Evolutionary conservation across 2,113 vertebrate species (phyloP), one percentile per base, ranked within the genome.

Genomic region (Cathartes aura): DNA sequence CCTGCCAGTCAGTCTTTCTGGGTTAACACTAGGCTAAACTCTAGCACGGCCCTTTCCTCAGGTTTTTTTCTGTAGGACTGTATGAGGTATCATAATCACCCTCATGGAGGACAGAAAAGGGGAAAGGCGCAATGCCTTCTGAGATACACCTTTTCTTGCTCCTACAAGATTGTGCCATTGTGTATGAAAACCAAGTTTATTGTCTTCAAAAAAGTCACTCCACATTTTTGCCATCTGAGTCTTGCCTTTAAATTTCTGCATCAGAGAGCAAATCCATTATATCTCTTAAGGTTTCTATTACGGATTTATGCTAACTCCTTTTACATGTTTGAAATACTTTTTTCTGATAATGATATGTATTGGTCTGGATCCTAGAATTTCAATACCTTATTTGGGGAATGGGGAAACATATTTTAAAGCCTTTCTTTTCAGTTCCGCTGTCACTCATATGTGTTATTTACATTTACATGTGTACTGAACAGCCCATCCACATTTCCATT

Each of bases 401-500:
- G 32, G 72, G 5, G 40, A 94, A 91, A 76, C 8, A 18, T 50
- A 63, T 63, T 72, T 89, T 91, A 59, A 91, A 87, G 14, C 23
- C 11, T 50, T n/a, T 74, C 5, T 87, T 95, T 85, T 89, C 66
- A 82, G 27, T 62, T 89, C 62, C 3, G 1, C 40, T 82, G 70
- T 55, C 5, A 18, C 21, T 82, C 48, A 38, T 72, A 38, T 23
- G 23, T 63, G 79, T 81, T 89, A 80, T 89, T 84, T 59, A 95
- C 62, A 75, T 90, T 84, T 96, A 79, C 48, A 89, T 82, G 71
- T 82, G 59, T 90, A 73, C 64, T 63, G 45, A 97, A 78, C 62
- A 84, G n/a, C 23, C 74, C 66, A 85, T 90, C 45, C 92, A 76
- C 71, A 84, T 93, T 95, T 90, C 76, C 76, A 88, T 87, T 89